Evolutionary conservation across 2,113 vertebrate genomes (phyloP).

Genomic region (Numida meleagris): DNA sequence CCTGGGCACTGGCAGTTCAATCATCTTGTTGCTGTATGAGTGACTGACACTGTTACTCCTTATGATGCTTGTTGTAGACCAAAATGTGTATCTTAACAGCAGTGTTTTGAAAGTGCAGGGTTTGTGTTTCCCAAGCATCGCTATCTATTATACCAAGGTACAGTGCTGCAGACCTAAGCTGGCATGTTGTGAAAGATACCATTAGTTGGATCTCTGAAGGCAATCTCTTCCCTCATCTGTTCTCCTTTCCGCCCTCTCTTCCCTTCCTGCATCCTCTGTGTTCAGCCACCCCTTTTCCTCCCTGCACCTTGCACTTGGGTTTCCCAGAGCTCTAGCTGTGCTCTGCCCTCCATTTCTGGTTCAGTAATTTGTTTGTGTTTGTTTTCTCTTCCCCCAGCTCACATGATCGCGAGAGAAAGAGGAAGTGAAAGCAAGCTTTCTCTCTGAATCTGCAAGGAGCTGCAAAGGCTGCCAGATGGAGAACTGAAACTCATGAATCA

Average conservation of each 20-base stretch:
- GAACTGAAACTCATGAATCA: not conserved
- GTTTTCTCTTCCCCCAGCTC: not conserved
- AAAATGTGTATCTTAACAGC: too few relatives aligned
- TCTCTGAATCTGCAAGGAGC: rapidly evolving
- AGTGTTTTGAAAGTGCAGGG: not conserved
- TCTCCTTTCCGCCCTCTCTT: not conserved
- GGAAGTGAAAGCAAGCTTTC: not conserved
- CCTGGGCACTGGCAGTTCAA: too few relatives aligned
- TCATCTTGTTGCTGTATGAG: too few relatives aligned
- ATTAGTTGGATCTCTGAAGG: not conserved
- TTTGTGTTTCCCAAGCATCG: not conserved
- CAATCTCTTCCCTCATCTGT: not conserved
- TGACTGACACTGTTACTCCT: too few relatives aligned
- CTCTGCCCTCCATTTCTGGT: not conserved
- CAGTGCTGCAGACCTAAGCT: not conserved
- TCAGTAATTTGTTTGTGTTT: not conserved
- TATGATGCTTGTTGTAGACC: too few relatives aligned
- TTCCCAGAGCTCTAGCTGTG: not conserved
- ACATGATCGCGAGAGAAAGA: rapidly evolving
- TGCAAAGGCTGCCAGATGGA: rapidly evolving
- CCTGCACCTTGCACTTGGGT: not conserved
- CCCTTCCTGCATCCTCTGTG: not conserved
- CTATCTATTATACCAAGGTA: not conserved
- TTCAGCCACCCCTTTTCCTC: not conserved
- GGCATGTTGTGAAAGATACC: not conserved